Conservation (phyloP, 2,797 vertebrate genomes). For the Siniperca undulata region DNA sequence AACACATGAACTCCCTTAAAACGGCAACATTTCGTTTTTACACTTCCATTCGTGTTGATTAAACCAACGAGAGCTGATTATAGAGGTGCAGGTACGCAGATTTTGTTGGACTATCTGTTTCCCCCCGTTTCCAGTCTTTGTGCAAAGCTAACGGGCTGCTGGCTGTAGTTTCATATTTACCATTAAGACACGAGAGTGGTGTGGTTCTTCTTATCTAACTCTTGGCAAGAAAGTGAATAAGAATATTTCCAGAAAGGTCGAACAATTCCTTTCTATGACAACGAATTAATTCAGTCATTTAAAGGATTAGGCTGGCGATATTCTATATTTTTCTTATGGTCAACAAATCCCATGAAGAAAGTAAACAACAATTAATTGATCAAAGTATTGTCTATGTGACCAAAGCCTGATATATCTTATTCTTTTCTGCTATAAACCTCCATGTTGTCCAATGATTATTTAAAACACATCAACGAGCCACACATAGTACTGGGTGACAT, state of each 20-base stretch:
- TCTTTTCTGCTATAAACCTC: background rate
- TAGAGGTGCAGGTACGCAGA: too few species aligned
- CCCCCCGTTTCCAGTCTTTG: too few species aligned
- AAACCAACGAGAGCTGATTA: too few species aligned
- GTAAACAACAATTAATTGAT: background rate
- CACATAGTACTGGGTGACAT: background rate
- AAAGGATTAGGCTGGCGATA: background rate
- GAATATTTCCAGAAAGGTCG: background rate
- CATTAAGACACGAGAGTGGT: too few species aligned
- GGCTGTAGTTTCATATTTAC: too few species aligned
- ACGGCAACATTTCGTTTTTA: too few species aligned
- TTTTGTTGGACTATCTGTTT: too few species aligned
- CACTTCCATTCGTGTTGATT: too few species aligned
- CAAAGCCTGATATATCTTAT: background rate
- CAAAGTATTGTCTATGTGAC: background rate
- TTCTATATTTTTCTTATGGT: background rate
- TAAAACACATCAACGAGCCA: background rate
- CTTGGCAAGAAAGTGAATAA: too few species aligned
- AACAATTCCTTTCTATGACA: background rate
- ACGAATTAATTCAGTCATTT: background rate
- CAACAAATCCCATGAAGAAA: background rate
- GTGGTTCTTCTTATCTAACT: too few species aligned
- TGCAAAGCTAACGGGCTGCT: too few species aligned
- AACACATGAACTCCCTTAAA: too few species aligned
- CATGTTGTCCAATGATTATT: background rate